Percentiles rank a stretch among this genome's conserved stretches.
Evolutionary conservation across 37 sponge, comb jelly and placozoan genomes (phyloP).

Genomic region (Haliclona indistincta): DNA sequence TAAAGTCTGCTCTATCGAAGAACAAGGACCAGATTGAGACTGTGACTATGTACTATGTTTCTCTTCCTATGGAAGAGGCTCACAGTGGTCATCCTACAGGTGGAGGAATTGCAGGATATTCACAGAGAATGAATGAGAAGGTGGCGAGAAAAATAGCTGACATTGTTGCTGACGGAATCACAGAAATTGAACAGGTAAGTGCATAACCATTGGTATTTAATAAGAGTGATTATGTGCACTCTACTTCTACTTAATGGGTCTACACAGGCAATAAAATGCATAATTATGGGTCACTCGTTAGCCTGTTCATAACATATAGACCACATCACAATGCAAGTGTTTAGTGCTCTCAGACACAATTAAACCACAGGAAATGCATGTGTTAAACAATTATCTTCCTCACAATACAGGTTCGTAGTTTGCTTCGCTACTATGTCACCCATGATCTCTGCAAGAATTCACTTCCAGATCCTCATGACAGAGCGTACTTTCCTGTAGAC

Average conservation of each 20-base stretch:
- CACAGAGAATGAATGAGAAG: constrained; percentile 19
- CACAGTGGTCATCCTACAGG: constrained; percentile 27
- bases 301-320: no score
- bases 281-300: no score
- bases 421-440: constrained; percentile 7
- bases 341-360: no score
- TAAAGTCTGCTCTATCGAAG: not conserved
- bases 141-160: constrained; percentile 10
- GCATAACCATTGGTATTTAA: no score
- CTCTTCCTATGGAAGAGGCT: constrained; percentile 24
- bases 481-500: constrained; percentile 22
- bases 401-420: no score
- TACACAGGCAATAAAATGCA: no score
- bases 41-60: not conserved
- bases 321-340: no score
- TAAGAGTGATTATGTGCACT: no score
- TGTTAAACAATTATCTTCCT: no score
- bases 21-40: not conserved
- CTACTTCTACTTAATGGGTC: no score
- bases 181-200: constrained; percentile 15
- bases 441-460: not conserved
- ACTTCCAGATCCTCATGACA: not conserved
- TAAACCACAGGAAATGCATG: no score
- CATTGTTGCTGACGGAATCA: constrained; percentile 17
- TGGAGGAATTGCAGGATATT: constrained; percentile 12